These are phyloP conservation scores for Lepidocyrtoides sp. DNA, from an alignment of 2,888 invertebrate genomes.

Conservation along the genomic window DNA sequence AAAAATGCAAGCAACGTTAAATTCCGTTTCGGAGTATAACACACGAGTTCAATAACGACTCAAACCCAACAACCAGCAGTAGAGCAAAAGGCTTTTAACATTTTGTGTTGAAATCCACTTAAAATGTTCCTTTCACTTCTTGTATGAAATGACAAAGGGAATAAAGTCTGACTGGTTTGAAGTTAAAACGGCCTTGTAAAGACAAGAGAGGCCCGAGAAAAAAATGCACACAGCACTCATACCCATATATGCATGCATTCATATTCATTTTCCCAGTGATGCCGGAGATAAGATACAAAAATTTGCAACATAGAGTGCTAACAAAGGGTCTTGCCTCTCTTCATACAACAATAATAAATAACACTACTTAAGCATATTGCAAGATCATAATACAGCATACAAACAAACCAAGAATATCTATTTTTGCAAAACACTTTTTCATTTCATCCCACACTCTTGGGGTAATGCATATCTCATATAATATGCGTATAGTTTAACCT, in stretches of 20 bases:
- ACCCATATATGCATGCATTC: constrained; percentile 23
- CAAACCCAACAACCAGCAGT: no score
- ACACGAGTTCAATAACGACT: background rate
- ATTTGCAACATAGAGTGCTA: background rate
- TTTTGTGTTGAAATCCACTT: background rate
- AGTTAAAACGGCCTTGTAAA: constrained; percentile 17
- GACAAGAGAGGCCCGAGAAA: background rate
- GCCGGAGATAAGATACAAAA: background rate
- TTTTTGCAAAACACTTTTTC: background rate
- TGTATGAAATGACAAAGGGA: background rate
- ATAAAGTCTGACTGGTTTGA: background rate
- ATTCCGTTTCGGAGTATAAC: background rate
- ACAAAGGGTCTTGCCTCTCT: background rate
- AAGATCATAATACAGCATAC: no score
- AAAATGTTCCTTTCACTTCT: background rate
- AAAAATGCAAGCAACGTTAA: background rate
- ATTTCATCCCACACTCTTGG: background rate
- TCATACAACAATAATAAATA: background rate
- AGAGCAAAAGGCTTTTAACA: background rate
- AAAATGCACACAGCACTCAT: background rate
- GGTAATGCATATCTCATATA: background rate
- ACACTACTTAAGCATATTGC: background rate
- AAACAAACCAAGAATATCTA: no score
- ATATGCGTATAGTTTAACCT: constrained; percentile 9
- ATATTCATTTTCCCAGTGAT: background rate